Evolutionary conservation across 2,113 vertebrate species (phyloP), one percentile per base, ranked within the genome.

Genomic region (Pimephales promelas): DNA sequence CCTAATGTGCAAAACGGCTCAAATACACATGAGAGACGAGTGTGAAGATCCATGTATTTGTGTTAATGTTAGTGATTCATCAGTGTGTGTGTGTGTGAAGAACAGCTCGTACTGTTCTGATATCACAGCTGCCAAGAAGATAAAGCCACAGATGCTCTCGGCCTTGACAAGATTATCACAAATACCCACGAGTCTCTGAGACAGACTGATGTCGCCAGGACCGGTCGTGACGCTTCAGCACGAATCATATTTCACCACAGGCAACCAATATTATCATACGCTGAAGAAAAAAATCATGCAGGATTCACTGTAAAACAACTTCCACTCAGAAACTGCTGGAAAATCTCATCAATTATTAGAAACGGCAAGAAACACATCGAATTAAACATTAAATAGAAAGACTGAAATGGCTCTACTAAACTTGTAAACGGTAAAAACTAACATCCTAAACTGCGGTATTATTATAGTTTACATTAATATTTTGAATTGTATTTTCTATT

Each of bases 131-230:
- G 64, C 57, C n/a, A 20, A 59, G 28, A 40, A 24, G 83, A 87
- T 85, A 79, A 79, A 75, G 31, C 36, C 74, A 26, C 83, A 87
- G 86, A 87, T 80, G 83, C 75, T 81, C 13, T 28, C 13, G 24
- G 70, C 52, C 62, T 72, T 64, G 78, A 82, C 83, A 61, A 83
- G 52, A 81, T 56, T 36, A 83, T 71, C 79, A 24, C 59, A 83
- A 61, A 80, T 64, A 49, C 47, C 54, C 73, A 56, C 24, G 47
- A 43, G 47, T 52, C 79, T 75, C 66, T n/a, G 20, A 40, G 40
- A 52, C 52, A 18, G 57, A 24, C 3, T 7, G 5, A 34, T 4
- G 62, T 13, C 49, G 68, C 43, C 56, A 54, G 45, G 18, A 57
- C 28, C 28, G 10, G n/a, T 22, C 73, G 26, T 56, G 49, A 75